Base-by-base conservation (phyloP, 2,797 vertebrate species). In the Sphaeramia orbicularis region DNA sequence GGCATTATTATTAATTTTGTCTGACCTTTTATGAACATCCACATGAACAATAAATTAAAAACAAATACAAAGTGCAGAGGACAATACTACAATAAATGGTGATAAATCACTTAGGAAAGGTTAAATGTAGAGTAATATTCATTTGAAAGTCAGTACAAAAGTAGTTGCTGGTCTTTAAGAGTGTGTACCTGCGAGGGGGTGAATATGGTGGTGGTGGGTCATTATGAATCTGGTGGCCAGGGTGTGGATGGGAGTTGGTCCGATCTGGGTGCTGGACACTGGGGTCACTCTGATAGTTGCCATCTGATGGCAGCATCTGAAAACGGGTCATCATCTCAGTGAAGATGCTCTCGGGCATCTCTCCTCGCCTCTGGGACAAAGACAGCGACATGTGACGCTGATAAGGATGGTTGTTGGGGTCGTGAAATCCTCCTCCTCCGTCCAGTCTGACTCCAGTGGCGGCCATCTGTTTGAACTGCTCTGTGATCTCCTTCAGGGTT, bases 401-500 rank as follows among this genome's bases (percentile, higher is more conserved):
- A 8, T 21, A 45, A 3, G 43, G 32, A 1, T 60, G 35, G 0
- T 10, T 7, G 19, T 45, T n/a, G n/a, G n/a, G n/a, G n/a, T n/a
- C n/a, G n/a, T n/a, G n/a, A n/a, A n/a, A n/a, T n/a, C n/a, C 14
- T 10, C n/a, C 60, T 36, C 49, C 8, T 37, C 1, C 30, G 16
- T 27, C 7, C 2, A 2, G 0, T 0, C 15, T 41, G 4, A 18
- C 1, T 0, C 40, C 52, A 2, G 55, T 3, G 0, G 30, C 79
- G 0, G 88, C 68, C 75, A 93, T 76, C 55, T 77, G 63, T 80
- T 93, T 93, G 72, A 94, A 95, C 47, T 92, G 92, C 48, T 95
- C 93, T 0, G 93, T 94, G 88, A 95, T 94, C 65, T 94, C 94
- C 71, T 86, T 93, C 13, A 91, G 89, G 3, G 90, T 90, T 18